Evolutionary conservation across 2,888 invertebrate genomes (phyloP).

Genomic region (Bellardia pandia): DNA sequence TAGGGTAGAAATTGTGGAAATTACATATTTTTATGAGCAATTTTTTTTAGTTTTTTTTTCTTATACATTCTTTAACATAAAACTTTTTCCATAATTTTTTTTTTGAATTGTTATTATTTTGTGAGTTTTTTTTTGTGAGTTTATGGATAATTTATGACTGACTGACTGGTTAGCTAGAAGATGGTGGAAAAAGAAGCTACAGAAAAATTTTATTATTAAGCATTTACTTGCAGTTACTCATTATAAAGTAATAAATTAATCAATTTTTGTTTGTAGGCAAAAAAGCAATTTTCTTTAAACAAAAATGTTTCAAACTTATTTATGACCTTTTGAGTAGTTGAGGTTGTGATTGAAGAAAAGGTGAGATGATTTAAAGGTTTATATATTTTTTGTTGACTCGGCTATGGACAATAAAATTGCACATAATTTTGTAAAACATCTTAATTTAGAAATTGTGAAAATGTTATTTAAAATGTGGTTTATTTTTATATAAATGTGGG

Average conservation of each 20-base stretch:
- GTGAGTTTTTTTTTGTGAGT: neutral
- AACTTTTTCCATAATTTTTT: conserved; percentile 34
- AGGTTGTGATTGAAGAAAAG: neutral
- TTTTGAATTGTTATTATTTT: conserved; percentile 36
- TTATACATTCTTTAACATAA: neutral
- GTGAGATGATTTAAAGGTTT: conserved; percentile 26
- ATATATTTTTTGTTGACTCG: neutral
- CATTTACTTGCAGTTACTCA: conserved; percentile 60
- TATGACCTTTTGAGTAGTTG: conserved; percentile 42
- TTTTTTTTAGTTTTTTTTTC: conserved; percentile 32
- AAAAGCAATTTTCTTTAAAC: conserved; percentile 30
- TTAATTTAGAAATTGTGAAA: conserved; percentile 6
- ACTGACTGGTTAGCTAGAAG: neutral
- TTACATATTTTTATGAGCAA: conserved; percentile 32
- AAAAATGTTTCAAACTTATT: conserved; percentile 21
- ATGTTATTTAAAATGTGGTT: neutral
- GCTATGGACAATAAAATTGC: neutral
- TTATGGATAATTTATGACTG: conserved; percentile 61
- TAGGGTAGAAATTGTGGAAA: conserved; percentile 37
- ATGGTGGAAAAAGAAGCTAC: conserved; percentile 47
- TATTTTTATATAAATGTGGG: conserved; percentile 4
- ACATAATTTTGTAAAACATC: conserved; percentile 5
- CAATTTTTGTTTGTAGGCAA: conserved; percentile 54
- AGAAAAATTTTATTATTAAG: conserved; percentile 45
- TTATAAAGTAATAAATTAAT: conserved; percentile 72